Evolutionary conservation across 2,888 invertebrate species (phyloP).

Genomic region (Drosophila mulleri): DNA sequence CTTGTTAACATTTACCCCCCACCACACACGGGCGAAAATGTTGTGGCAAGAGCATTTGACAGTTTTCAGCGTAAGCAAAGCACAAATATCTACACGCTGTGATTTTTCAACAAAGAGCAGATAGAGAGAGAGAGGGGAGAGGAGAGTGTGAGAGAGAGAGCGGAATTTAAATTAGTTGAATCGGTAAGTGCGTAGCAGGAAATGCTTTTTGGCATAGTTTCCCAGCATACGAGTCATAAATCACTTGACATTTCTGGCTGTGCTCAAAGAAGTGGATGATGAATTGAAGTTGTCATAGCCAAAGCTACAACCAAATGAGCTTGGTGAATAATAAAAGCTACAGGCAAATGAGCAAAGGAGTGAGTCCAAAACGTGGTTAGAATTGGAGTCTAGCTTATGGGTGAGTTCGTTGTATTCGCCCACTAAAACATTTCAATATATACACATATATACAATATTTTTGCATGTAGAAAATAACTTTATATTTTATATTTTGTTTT

Average conservation of each 20-base stretch:
- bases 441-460: no score
- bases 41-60: slow-evolving; percentile 55
- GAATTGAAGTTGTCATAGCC: slow-evolving; percentile 32
- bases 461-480: no score
- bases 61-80: slow-evolving; percentile 48
- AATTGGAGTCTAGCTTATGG: not conserved
- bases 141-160: not conserved
- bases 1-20: slow-evolving; percentile 74
- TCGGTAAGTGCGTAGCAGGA: slow-evolving; percentile 66
- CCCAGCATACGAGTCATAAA: slow-evolving; percentile 51
- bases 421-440: no score
- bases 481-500: no score
- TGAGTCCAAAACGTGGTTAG: not conserved
- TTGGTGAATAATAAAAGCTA: slow-evolving; percentile 1
- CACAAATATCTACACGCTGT: slow-evolving; percentile 40
- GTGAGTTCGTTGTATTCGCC: not conserved
- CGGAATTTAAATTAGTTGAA: slow-evolving; percentile 77
- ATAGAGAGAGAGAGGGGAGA: not conserved
- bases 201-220: slow-evolving; percentile 74
- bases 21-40: not conserved
- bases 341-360: not conserved
- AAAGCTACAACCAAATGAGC: slow-evolving; percentile 16
- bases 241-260: slow-evolving; percentile 43
- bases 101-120: slow-evolving; percentile 38
- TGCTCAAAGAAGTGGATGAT: slow-evolving; percentile 21